phyloP scores from a whole-genome alignment of 2,888 invertebrate genomes.

The Micoletzkya japonica region DNA sequence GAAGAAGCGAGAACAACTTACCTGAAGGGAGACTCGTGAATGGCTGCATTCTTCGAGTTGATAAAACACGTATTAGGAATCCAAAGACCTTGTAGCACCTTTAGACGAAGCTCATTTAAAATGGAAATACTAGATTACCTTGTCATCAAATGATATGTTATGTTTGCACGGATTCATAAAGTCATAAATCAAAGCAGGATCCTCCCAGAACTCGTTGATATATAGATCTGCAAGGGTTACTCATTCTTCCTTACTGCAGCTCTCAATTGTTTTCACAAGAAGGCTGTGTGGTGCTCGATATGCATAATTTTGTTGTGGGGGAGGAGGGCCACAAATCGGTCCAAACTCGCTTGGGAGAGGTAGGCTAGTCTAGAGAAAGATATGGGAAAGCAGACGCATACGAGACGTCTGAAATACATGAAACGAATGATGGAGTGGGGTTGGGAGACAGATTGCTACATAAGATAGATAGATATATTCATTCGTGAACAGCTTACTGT shows the following conservation, averaged over 20 bases:
- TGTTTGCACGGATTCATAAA: conserved; percentile 63
- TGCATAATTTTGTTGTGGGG: too few relatives aligned
- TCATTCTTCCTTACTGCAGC: background rate
- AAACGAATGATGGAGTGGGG: too few relatives aligned
- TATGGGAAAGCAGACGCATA: too few relatives aligned
- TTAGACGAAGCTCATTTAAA: background rate
- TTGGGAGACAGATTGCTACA: too few relatives aligned
- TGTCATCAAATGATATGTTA: conserved; percentile 63
- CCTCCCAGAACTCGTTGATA: conserved; percentile 64
- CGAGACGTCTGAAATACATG: too few relatives aligned
- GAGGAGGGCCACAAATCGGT: too few relatives aligned
- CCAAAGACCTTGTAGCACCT: conserved; percentile 58
- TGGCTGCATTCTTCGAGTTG: conserved; percentile 62
- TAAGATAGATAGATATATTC: too few relatives aligned
- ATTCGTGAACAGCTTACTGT: too few relatives aligned
- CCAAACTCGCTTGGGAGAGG: too few relatives aligned
- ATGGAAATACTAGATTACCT: conserved; percentile 30
- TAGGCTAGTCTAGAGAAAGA: too few relatives aligned
- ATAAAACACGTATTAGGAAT: conserved; percentile 62
- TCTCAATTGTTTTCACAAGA: background rate
- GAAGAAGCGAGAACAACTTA: too few relatives aligned
- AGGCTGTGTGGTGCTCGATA: too few relatives aligned
- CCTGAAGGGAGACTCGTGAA: conserved; percentile 62
- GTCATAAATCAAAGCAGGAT: conserved; percentile 59
- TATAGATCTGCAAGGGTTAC: conserved; percentile 58